Evolutionary conservation across 2,888 invertebrate genomes (phyloP).

Genomic region (Plagodis dolabraria): DNA sequence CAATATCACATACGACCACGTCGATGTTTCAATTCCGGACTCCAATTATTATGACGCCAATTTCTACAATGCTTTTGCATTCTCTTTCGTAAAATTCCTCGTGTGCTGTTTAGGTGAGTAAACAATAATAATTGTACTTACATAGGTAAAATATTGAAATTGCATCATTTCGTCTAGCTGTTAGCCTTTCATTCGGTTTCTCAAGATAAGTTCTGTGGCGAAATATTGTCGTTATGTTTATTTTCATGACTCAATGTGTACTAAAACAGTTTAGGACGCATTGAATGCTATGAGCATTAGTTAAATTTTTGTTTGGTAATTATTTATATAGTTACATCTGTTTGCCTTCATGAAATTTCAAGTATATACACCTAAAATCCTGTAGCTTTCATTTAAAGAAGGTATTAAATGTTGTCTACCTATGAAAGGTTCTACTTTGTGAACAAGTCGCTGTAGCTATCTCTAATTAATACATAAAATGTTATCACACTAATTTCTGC

Average conservation of each 20-base stretch:
- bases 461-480: no score
- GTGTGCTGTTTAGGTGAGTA: conserved; percentile 87
- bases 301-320: neutral
- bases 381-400: no score
- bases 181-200: conserved; percentile 51
- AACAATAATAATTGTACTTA: conserved; percentile 18
- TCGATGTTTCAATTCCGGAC: conserved; percentile 68
- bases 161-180: conserved; percentile 32
- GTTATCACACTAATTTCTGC: no score
- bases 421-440: no score
- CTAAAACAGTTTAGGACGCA: conserved; percentile 10
- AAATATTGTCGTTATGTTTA: conserved; percentile 35
- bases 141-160: conserved; percentile 18
- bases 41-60: conserved; percentile 80
- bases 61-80: conserved; percentile 85
- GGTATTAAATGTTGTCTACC: no score
- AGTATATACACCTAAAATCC: no score
- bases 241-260: conserved; percentile 40
- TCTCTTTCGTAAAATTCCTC: conserved; percentile 86
- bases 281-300: neutral
- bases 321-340: no score
- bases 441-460: no score
- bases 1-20: conserved; percentile 68
- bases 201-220: conserved; percentile 40
- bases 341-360: no score